Evolutionary conservation across 2,888 invertebrate genomes (phyloP).

Genomic region (Athetis lepigone): DNA sequence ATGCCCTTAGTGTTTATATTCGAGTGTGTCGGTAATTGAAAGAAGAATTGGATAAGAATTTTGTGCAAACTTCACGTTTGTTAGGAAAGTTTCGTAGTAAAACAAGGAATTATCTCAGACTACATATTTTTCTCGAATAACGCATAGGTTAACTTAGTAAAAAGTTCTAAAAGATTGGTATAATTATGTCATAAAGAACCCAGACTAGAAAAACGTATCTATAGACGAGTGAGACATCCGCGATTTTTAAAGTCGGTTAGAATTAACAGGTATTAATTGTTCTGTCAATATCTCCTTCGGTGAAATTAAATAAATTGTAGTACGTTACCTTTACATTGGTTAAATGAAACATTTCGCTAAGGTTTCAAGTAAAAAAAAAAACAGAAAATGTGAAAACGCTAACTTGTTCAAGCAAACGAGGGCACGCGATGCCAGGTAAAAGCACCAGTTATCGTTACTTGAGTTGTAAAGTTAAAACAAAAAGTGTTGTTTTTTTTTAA

Average conservation of each 20-base stretch:
- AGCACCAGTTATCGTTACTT: slow-evolving; percentile 11
- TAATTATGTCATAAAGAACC: too few relatives aligned
- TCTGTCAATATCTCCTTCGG: too few relatives aligned
- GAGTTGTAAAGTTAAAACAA: neutral
- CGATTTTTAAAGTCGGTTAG: too few relatives aligned
- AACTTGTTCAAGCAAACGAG: slow-evolving; percentile 16
- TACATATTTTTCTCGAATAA: too few relatives aligned
- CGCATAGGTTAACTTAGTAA: too few relatives aligned
- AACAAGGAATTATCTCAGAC: too few relatives aligned
- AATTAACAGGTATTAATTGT: too few relatives aligned
- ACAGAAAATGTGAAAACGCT: slow-evolving; percentile 3
- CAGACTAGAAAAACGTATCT: too few relatives aligned
- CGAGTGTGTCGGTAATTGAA: slow-evolving; percentile 13
- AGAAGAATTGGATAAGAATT: neutral
- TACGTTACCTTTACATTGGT: too few relatives aligned
- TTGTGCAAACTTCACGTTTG: neutral
- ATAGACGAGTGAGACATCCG: too few relatives aligned
- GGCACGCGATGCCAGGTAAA: slow-evolving; percentile 6
- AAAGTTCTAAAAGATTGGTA: too few relatives aligned
- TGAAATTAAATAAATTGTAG: too few relatives aligned
- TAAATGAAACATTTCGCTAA: slow-evolving; percentile 15
- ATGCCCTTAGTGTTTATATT: neutral
- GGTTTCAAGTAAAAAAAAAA: slow-evolving; percentile 9
- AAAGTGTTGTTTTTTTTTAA: neutral
- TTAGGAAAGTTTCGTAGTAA: neutral